Conservation (phyloP, 2,113 vertebrate species). For the Eptesicus fuscus region DNA sequence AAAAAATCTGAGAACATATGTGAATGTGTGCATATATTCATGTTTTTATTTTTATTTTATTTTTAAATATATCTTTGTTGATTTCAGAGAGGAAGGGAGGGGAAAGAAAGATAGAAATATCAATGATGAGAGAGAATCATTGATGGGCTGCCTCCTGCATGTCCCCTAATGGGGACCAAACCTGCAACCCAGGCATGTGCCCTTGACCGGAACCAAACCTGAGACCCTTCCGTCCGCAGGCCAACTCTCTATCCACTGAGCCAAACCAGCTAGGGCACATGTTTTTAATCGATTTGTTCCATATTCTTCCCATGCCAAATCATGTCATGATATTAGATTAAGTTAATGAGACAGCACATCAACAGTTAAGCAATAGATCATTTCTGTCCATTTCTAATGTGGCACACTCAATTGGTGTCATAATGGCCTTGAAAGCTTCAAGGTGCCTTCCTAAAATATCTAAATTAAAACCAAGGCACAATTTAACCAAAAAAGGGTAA, state of each 20-base stretch:
- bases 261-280: no score
- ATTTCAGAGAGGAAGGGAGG: no score
- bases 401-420: not conserved
- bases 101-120: no score
- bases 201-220: no score
- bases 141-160: no score
- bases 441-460: not conserved
- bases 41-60: slow-evolving; percentile 49
- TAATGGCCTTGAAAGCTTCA: not conserved
- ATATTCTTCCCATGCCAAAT: not conserved
- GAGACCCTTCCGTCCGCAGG: no score
- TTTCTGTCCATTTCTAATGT: not conserved
- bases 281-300: slow-evolving; percentile 7
- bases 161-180: no score
- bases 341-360: not conserved
- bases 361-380: not conserved
- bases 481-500: not conserved
- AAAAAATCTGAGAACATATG: not conserved
- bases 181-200: no score
- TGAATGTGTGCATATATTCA: not conserved
- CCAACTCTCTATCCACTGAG: no score
- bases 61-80: not conserved
- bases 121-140: no score
- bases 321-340: not conserved
- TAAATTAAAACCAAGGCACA: slow-evolving; percentile 31